Percentiles rank a stretch among this genome's conserved stretches.
These are phyloP conservation scores for Anneissia japonica DNA, from an alignment of 35 echinoderm and acorn worm species.

Conservation along the genomic window DNA sequence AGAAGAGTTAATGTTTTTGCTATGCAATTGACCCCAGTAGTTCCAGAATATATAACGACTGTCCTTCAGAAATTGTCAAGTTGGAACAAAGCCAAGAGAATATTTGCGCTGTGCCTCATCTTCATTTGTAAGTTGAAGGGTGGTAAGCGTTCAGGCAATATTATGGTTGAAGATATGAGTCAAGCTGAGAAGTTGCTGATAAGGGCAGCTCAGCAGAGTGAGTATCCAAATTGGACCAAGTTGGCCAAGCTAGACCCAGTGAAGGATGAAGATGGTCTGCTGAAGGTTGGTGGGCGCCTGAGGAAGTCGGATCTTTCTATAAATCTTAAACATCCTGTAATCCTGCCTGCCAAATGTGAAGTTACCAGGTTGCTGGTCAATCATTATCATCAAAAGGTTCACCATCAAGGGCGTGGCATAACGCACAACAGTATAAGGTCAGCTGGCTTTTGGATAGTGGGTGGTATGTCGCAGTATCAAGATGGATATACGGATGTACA, in stretches of 20 bases:
- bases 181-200: conserved; percentile 24
- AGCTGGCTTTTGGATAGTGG: neutral
- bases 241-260: conserved; percentile 40
- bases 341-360: conserved; percentile 33
- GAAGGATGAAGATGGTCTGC: conserved; percentile 47
- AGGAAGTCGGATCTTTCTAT: conserved; percentile 21
- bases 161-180: conserved; percentile 22
- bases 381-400: conserved; percentile 38
- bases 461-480: neutral
- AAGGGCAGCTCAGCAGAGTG: conserved; percentile 6
- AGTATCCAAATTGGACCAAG: neutral
- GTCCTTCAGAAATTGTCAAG: conserved; percentile 21
- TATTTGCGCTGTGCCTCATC: conserved; percentile 23
- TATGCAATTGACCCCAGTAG: neutral
- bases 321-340: conserved; percentile 45
- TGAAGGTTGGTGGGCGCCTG: conserved; percentile 65
- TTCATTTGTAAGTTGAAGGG: conserved; percentile 23
- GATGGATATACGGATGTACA: neutral
- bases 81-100: conserved; percentile 27
- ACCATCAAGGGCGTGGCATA: conserved; percentile 54
- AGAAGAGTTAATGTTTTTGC: conserved; percentile 24
- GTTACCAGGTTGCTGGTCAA: conserved; percentile 48
- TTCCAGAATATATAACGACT: neutral
- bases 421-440: neutral
- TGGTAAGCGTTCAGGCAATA: neutral